These are phyloP conservation scores for Hexactinellida sp. DNA, from an alignment of 37 sponge, comb jelly and placozoan species.

Conservation along the genomic window DNA sequence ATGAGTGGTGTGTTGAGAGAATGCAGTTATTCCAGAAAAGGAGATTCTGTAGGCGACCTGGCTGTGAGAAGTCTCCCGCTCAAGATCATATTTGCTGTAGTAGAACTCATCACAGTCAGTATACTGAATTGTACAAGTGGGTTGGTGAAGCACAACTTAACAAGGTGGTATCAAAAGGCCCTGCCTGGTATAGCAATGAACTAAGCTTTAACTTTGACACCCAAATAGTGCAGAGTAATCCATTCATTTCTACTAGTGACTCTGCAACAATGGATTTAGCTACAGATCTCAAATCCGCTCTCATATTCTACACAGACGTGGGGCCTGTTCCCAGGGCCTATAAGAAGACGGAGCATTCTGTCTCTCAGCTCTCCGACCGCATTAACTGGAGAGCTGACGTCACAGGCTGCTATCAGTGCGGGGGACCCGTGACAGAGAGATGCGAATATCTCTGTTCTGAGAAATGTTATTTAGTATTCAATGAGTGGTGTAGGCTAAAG, in stretches of 20 bases:
- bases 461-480: background rate
- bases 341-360: background rate
- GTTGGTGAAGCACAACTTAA: background rate
- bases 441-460: background rate
- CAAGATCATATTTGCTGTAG: background rate
- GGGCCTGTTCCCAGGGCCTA: background rate
- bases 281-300: background rate
- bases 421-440: background rate
- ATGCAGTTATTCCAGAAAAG: background rate
- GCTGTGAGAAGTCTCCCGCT: background rate
- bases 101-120: background rate
- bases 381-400: background rate
- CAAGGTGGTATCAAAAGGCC: background rate
- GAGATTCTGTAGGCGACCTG: background rate
- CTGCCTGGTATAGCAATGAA: background rate
- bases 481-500: background rate
- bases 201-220: background rate
- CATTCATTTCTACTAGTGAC: background rate
- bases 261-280: background rate
- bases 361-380: background rate
- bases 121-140: background rate
- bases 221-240: background rate
- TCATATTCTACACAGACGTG: background rate
- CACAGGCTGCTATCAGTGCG: background rate
- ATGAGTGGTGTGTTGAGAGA: conserved; percentile 13